Base-by-base conservation (phyloP, 2,797 vertebrate genomes). In the Cyclopterus lumpus region DNA sequence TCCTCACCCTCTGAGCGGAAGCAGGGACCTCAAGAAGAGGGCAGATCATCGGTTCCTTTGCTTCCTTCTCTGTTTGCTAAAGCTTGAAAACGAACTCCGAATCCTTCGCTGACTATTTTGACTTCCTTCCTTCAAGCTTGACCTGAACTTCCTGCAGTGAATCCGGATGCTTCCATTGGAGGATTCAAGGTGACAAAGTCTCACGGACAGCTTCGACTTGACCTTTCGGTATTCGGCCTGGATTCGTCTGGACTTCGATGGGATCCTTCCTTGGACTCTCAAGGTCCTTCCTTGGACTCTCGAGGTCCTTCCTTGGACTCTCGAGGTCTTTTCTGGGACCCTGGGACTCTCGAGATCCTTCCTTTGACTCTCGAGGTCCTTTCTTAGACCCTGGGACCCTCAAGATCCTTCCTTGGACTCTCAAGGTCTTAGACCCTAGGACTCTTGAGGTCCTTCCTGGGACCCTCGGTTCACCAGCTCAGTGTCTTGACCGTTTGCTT, bases 51-150 rank as follows among this genome's bases (percentile, higher is more conserved):
- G 1, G 36, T 51, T 73, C 60, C 12, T 65, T 60, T 18, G n/a
- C 44, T 64, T 74, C 15, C 30, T 24, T 68, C 42, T 62, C 38
- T 40, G 38, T 68, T 71, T 20, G 8, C 82, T 86, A 88, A 90
- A 89, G 86, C 86, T 88, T 67, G 18, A 71, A 69, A 72, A 77
- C 71, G 15, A 67, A 53, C 24, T 62, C 42, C 1, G 20, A 73
- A 64, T 66, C 26, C n/a, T 8, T 49, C 4, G 3, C n/a, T 18
- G 38, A 26, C 24, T 32, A 24, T 28, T 55, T 36, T 6, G 59
- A 68, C 38, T 46, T 78, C 14, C 48, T 57, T 46, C 28, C 40
- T 66, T 28, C 62, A 42, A 64, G 46, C 34, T 64, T 16, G 38
- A 71, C 73, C 63, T 46, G 54, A 77, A 60, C 28, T 26, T 74